A percentile compares a stretch with the other conserved stretches of the same genome.
These are phyloP conservation scores for Harpagoxenus sublaevis DNA, from an alignment of 2,888 invertebrate genomes.

Conservation along the genomic window DNA sequence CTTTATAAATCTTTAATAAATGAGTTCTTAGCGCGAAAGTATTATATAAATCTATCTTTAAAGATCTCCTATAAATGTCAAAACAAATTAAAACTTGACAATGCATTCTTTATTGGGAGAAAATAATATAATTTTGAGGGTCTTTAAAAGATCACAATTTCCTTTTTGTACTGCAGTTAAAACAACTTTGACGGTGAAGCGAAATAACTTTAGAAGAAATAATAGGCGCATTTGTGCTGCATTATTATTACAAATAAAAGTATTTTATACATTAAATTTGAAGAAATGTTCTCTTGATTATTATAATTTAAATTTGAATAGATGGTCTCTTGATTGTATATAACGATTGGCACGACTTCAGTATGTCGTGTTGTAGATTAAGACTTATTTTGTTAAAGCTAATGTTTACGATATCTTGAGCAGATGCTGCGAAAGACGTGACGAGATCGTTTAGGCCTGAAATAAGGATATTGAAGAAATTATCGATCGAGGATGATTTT, in stretches of 20 bases:
- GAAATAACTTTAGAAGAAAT: neutral
- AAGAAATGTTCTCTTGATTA: neutral
- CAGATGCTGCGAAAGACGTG: neutral
- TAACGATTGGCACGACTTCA: neutral
- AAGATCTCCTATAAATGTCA: neutral
- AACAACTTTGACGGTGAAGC: neutral
- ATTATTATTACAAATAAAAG: neutral
- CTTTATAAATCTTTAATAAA: neutral
- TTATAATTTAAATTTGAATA: slow-evolving; percentile 1
- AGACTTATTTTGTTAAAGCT: slow-evolving; percentile 6
- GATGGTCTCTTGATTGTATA: neutral
- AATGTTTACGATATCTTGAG: slow-evolving; percentile 12
- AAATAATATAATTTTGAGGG: neutral
- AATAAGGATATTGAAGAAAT: slow-evolving; percentile 30
- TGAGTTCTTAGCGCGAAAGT: neutral
- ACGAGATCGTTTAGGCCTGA: neutral
- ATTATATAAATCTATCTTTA: neutral
- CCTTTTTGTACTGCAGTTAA: neutral
- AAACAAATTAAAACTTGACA: neutral
- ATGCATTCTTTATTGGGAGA: neutral
- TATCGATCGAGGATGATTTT: slow-evolving; percentile 23
- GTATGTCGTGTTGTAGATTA: neutral
- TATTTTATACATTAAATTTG: neutral
- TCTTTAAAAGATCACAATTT: neutral
- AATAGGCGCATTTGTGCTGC: neutral